Conservation (phyloP, 2,113 vertebrate species). For the Mohoua ochrocephala region DNA sequence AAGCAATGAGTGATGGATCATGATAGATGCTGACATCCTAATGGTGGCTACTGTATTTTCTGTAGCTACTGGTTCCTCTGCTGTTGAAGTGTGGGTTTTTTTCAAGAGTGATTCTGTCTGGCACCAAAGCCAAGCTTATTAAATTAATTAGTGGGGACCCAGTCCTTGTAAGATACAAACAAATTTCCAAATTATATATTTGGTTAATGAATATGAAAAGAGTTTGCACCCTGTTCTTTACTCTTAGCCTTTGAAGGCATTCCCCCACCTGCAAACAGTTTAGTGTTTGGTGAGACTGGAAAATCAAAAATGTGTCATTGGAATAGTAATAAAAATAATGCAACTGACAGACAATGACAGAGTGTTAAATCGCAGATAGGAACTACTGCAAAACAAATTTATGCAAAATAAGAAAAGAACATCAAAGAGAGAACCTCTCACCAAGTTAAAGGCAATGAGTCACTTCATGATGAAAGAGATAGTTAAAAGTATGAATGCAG, state of each 20-base stretch:
- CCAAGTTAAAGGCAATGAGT: slow-evolving; percentile 51
- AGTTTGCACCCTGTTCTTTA: background rate
- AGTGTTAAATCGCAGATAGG: slow-evolving; percentile 43
- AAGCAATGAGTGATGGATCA: background rate
- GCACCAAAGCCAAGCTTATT: background rate
- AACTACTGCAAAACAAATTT: slow-evolving; percentile 56
- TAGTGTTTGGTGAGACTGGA: background rate
- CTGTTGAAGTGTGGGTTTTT: background rate
- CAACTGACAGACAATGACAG: slow-evolving; percentile 53
- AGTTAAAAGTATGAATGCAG: slow-evolving; percentile 51
- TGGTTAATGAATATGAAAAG: background rate
- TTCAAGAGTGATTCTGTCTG: background rate
- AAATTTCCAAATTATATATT: background rate
- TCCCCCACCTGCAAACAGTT: background rate
- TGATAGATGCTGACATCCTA: background rate
- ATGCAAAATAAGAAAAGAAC: slow-evolving; percentile 61
- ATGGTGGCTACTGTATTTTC: background rate
- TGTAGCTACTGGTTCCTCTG: background rate
- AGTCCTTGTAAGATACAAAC: background rate
- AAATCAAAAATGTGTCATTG: slow-evolving; percentile 24
- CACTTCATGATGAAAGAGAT: slow-evolving; percentile 42
- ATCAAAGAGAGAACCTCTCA: slow-evolving; percentile 49
- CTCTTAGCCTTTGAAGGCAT: background rate
- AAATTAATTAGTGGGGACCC: background rate
- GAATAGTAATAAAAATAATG: slow-evolving; percentile 42